phyloP scores from a whole-genome alignment of 2,888 invertebrate genomes.

The Drosophila eohydei region DNA sequence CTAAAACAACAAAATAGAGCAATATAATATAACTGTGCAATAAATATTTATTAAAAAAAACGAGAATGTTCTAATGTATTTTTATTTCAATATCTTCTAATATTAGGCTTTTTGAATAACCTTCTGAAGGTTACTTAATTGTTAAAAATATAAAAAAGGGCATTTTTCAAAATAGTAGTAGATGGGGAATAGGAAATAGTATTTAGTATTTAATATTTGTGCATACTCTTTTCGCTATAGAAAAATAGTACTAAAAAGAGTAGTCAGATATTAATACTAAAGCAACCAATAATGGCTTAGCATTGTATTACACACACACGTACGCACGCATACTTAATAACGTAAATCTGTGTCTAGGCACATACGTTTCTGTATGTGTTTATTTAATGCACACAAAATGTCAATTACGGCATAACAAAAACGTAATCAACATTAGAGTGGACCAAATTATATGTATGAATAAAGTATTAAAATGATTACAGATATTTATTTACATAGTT shows the following conservation, averaged over 20 bases:
- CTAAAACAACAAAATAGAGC: constrained; percentile 50
- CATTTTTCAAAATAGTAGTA: not conserved
- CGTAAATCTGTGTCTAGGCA: not conserved
- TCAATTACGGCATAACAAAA: constrained; percentile 21
- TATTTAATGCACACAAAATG: constrained; percentile 12
- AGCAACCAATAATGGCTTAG: not conserved
- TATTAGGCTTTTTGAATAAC: not conserved
- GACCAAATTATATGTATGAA: not conserved
- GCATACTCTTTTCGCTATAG: not conserved
- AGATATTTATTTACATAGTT: not conserved
- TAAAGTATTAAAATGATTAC: not conserved
- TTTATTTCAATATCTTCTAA: not conserved
- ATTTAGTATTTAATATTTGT: not conserved
- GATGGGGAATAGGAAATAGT: too few species aligned
- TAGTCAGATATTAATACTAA: not conserved
- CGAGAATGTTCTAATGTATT: not conserved
- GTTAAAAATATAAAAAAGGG: not conserved
- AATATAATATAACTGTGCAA: constrained; percentile 69
- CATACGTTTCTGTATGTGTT: not conserved
- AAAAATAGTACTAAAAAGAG: not conserved
- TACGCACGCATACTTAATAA: not conserved
- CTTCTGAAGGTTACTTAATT: constrained; percentile 3
- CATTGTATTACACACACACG: not conserved
- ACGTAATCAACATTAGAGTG: constrained; percentile 17
- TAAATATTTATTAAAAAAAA: constrained; percentile 49